phyloP scores from a whole-genome alignment of 2,797 vertebrate species.

The Thamnophis elegans region DNA sequence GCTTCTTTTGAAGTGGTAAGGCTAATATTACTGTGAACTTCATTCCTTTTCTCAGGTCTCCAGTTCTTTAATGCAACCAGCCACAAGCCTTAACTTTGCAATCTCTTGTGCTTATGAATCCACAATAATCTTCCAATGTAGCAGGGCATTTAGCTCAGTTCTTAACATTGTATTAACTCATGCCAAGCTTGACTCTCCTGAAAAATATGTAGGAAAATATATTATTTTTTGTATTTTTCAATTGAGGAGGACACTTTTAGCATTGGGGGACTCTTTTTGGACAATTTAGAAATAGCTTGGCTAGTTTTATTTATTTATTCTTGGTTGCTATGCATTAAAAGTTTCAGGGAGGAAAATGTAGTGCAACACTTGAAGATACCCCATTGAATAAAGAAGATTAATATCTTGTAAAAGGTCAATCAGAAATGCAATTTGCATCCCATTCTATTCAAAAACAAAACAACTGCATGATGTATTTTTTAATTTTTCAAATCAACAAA shows the following conservation, averaged over 20 bases:
- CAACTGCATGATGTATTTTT: not conserved
- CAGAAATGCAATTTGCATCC: not conserved
- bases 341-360: not conserved
- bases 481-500: not conserved
- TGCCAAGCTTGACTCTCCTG: not conserved
- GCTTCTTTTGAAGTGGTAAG: not conserved
- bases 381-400: not conserved
- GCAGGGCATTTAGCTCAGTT: not conserved
- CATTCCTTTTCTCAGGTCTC: not conserved
- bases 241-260: not conserved
- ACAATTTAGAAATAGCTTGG: not conserved
- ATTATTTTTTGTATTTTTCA: not conserved
- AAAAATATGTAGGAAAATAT: not conserved
- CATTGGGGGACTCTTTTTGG: not conserved
- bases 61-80: not conserved
- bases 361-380: not conserved
- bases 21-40: not conserved
- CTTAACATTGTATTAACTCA: not conserved
- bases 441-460: not conserved
- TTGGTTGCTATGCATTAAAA: not conserved
- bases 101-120: not conserved
- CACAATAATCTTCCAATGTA: not conserved
- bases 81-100: not conserved
- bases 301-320: not conserved
- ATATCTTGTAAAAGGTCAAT: not conserved